Evolutionary conservation across 2,888 invertebrate genomes (phyloP), one percentile per base, ranked within the genome.

Genomic region (Drosophila rellima): DNA sequence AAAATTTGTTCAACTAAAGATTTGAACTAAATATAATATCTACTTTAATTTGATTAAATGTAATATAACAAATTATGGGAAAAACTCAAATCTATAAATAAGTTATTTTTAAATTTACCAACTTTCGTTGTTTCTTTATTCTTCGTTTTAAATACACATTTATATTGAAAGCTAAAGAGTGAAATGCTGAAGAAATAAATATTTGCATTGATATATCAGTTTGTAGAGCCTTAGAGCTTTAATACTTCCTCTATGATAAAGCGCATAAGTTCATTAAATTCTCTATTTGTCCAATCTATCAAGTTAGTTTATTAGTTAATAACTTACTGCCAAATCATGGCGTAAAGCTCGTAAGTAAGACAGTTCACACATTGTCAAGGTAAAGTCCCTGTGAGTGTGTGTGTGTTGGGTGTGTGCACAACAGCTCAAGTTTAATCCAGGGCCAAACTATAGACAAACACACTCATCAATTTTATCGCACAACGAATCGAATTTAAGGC

Each of bases 391-490:
- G 54, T 45, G 33, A 18, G 33, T 26, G 33, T 45, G 35, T 17
- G 6, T 51, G 6, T 51, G 37, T 26, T 45, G 55, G 6, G 6
- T 45, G 40, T 50, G 50, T 33, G 44, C 51, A n/a, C 47, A 80
- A 52, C 31, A 63, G 70, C 87, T 85, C 73, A 80, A 80, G 70
- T 73, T 73, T 66, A 85, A 85, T 73, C 78, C 86, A 66, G 63
- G 76, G 76, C 35, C 60, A 61, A 73, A 54, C 47, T 62, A 57
- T 65, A 71, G 51, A 51, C 48, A 73, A 70, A 78, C 63, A 44
- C 54, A 62, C 61, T 70, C 69, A 73, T 78, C 79, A 67, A 62
- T 74, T 76, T 81, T 81, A 80, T 81, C 81, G 55, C 65, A 51
- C 10, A 23, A 15, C 31, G 54, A 55, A 55, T 33, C 42, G 42